These are phyloP conservation scores for Dioctria rufipes DNA, from an alignment of 2,888 invertebrate genomes.

Conservation along the genomic window DNA sequence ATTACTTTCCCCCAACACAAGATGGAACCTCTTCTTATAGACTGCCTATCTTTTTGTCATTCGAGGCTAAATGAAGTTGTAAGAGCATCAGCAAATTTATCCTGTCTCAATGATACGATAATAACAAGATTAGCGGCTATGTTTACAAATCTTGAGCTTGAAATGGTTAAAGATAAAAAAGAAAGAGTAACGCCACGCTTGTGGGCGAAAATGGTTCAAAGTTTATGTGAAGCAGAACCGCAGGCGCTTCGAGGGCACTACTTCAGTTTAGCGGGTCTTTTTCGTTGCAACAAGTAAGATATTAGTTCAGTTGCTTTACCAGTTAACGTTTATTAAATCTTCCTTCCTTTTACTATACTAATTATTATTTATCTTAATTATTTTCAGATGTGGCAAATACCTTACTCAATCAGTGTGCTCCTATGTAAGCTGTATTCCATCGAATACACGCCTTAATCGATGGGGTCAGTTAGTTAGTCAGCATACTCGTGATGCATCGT, in stretches of 20 bases:
- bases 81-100: constrained; percentile 87
- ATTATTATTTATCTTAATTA: background rate
- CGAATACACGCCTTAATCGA: constrained; percentile 80
- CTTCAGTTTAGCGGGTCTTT: constrained; percentile 84
- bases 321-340: too few relatives aligned
- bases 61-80: constrained; percentile 90
- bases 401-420: constrained; percentile 80
- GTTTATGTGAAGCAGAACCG: constrained; percentile 82
- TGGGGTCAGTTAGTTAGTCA: constrained; percentile 81
- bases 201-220: constrained; percentile 86
- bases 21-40: constrained; percentile 91
- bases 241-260: constrained; percentile 86
- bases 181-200: constrained; percentile 90
- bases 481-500: constrained; percentile 81
- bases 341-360: too few relatives aligned
- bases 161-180: constrained; percentile 86
- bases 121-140: constrained; percentile 85
- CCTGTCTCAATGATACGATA: constrained; percentile 87
- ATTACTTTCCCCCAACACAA: constrained; percentile 67
- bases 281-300: constrained; percentile 77
- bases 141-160: constrained; percentile 90
- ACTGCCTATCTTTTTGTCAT: constrained; percentile 90
- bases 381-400: constrained; percentile 78
- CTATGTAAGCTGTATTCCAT: constrained; percentile 81
- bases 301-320: background rate